These are phyloP conservation scores for Ceratotherium simum DNA, from an alignment of 2,113 vertebrate species.

Conservation along the genomic window DNA sequence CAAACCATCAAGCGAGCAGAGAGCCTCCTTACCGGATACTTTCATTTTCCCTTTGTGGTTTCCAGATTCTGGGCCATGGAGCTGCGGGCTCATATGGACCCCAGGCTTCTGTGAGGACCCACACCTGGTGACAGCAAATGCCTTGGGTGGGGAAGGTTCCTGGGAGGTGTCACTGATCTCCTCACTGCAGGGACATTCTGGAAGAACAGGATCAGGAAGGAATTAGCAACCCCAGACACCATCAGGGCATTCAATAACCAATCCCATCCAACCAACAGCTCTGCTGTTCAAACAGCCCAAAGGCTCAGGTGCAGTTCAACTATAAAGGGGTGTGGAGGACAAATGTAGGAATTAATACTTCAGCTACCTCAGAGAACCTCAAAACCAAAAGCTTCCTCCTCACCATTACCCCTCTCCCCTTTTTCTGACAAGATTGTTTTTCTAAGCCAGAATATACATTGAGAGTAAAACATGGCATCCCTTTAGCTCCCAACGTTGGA, in stretches of 20 bases:
- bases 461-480: conserved; percentile 11
- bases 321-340: neutral
- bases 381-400: conserved; percentile 38
- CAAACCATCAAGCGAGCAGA: neutral
- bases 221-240: conserved; percentile 15
- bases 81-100: conserved; percentile 88
- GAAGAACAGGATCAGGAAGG: conserved; percentile 56
- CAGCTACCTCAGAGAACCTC: neutral
- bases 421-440: neutral
- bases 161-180: conserved; percentile 89
- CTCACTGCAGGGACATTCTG: conserved; percentile 90
- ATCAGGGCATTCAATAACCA: conserved; percentile 25
- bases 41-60: conserved; percentile 89
- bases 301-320: neutral
- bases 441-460: conserved; percentile 5
- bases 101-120: conserved; percentile 87
- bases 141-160: conserved; percentile 86
- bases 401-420: neutral
- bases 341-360: neutral
- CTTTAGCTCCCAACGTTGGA: neutral
- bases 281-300: neutral
- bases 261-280: neutral
- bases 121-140: conserved; percentile 85
- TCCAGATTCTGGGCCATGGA: conserved; percentile 89
- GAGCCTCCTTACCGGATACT: conserved; percentile 84